Evolutionary conservation across 2,113 vertebrate species (phyloP).

Genomic region (Oxyura jamaicensis): DNA sequence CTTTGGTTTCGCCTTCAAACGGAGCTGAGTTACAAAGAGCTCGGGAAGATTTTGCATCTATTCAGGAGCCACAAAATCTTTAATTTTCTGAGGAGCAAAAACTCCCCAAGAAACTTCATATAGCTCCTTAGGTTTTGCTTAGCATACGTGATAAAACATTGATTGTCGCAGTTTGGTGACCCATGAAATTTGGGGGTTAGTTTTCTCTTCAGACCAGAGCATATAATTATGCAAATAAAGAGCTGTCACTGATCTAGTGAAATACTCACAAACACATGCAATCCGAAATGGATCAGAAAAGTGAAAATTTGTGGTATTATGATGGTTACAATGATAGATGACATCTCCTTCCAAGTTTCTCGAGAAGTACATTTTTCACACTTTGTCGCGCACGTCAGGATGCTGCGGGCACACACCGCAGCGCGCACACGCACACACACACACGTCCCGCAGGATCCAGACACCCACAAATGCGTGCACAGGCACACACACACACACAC

Average conservation of each 20-base stretch:
- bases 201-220: conserved; percentile 99
- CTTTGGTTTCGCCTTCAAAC: conserved; percentile 80
- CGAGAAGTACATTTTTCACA: conserved; percentile 68
- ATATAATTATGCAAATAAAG: conserved; percentile 99
- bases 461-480: background rate
- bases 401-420: background rate
- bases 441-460: background rate
- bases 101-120: conserved; percentile 89
- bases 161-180: conserved; percentile 99
- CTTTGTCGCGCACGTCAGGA: background rate
- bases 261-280: conserved; percentile 86
- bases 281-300: conserved; percentile 79
- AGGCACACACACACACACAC: background rate
- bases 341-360: conserved; percentile 73
- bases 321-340: conserved; percentile 60
- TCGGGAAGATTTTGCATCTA: conserved; percentile 78
- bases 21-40: conserved; percentile 81
- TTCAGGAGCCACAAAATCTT: conserved; percentile 80
- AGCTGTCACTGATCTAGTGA: conserved; percentile 97
- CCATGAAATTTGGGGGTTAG: conserved; percentile 99
- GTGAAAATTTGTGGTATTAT: conserved; percentile 64
- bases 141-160: conserved; percentile 97
- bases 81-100: conserved; percentile 83
- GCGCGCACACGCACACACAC: background rate
- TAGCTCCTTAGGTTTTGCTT: conserved; percentile 89